Percentiles rank a stretch among this genome's conserved stretches.
Evolutionary conservation across 92 coral and sea anemone species (phyloP).

Genomic region (Zoanthus sansibaricus): DNA sequence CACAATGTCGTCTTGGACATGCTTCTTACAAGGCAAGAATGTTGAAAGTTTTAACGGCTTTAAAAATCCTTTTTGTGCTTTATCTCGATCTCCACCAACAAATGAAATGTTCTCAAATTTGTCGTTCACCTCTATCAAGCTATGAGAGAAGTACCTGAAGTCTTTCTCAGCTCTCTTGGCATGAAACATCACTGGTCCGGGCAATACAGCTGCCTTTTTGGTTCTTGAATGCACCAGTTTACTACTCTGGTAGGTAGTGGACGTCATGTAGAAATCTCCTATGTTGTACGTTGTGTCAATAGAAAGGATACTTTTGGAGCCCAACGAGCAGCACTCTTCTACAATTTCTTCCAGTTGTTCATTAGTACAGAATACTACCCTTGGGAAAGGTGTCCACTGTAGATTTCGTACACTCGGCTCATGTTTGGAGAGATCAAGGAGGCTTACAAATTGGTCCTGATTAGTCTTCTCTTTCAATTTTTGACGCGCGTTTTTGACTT

Average conservation of each 20-base stretch:
- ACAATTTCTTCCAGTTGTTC: constrained; percentile 48
- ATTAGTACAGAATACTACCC: constrained; percentile 53
- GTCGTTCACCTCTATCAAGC: constrained; percentile 34
- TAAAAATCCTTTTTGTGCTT: too few species aligned
- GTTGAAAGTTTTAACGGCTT: not conserved
- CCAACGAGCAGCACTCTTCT: constrained; percentile 36
- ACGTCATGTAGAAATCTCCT: constrained; percentile 57
- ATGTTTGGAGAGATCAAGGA: constrained; percentile 34
- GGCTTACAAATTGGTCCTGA: constrained; percentile 53
- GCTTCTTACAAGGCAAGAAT: constrained; percentile 57
- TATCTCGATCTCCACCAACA: constrained; percentile 48
- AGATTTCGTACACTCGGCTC: constrained; percentile 35
- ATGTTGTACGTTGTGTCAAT: constrained; percentile 63
- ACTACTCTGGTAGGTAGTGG: constrained; percentile 51
- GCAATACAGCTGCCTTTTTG: constrained; percentile 46
- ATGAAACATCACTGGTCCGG: constrained; percentile 72
- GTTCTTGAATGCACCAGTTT: constrained; percentile 46
- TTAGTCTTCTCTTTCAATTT: constrained; percentile 45
- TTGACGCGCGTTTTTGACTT: constrained; percentile 59
- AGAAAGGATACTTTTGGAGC: constrained; percentile 37
- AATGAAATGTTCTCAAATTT: constrained; percentile 17
- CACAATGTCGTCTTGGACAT: constrained; percentile 49
- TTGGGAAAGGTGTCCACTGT: constrained; percentile 64
- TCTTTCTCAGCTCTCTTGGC: too few species aligned
- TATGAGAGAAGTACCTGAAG: constrained; percentile 51